Conservation (phyloP, 2,113 vertebrate species). For the Anthoscopus minutus region DNA sequence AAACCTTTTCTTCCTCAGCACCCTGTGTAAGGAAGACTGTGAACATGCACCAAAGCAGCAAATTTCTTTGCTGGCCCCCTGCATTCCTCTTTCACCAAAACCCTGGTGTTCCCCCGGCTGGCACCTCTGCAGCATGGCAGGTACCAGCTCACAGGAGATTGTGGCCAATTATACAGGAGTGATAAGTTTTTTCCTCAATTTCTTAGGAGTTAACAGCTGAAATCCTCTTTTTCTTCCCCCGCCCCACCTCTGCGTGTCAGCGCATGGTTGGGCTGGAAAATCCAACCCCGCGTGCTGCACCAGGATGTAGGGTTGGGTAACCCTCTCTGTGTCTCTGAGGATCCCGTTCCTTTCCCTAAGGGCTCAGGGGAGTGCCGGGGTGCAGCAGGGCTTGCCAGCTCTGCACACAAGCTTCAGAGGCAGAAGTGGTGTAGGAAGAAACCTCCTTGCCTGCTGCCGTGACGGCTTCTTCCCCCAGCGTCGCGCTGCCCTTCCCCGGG, state of each 20-base stretch:
- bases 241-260: background rate
- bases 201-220: background rate
- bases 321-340: background rate
- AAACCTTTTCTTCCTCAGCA: conserved; percentile 73
- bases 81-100: background rate
- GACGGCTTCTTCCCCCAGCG: background rate
- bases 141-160: background rate
- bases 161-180: background rate
- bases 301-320: background rate
- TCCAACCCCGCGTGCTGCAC: background rate
- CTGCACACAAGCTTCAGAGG: background rate
- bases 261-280: background rate
- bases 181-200: background rate
- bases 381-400: background rate
- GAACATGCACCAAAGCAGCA: background rate
- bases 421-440: background rate
- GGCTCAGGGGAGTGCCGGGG: conserved; percentile 6
- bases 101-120: accelerated
- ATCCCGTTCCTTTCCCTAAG: background rate
- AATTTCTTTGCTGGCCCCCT: background rate
- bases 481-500: background rate
- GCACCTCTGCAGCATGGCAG: accelerated
- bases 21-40: conserved; percentile 72
- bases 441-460: background rate
- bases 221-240: background rate